phyloP scores from a whole-genome alignment of 1,140 invertebrate species.

The Zaprionus tsacasi region DNA sequence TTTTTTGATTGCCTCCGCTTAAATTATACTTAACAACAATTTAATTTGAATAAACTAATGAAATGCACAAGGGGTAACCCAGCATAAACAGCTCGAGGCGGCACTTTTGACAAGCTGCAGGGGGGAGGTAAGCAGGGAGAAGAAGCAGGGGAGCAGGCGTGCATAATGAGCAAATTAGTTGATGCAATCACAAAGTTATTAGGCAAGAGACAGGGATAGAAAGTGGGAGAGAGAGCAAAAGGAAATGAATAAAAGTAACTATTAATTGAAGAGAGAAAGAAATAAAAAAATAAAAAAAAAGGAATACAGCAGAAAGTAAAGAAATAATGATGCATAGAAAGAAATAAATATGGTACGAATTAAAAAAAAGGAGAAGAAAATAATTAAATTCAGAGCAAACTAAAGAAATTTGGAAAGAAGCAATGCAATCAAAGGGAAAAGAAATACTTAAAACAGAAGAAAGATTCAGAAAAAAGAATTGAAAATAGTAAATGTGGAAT shows the following conservation, averaged over 20 bases:
- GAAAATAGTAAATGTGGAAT: no score
- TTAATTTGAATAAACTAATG: constrained; percentile 61
- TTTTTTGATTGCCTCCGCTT: constrained; percentile 53
- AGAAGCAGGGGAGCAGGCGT: neutral
- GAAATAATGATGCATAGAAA: neutral
- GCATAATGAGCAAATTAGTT: constrained; percentile 27
- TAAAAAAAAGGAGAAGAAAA: no score
- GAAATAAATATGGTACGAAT: no score
- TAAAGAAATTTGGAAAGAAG: no score
- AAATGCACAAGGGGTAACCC: constrained; percentile 8
- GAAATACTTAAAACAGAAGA: no score
- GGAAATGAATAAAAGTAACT: neutral
- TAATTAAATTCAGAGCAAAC: no score
- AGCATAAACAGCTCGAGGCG: neutral
- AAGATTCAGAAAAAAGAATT: no score
- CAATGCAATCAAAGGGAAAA: no score
- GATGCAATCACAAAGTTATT: constrained; percentile 29
- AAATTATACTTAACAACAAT: constrained; percentile 55
- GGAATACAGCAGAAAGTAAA: neutral
- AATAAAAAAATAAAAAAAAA: neutral
- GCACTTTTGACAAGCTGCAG: neutral
- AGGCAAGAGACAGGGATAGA: neutral
- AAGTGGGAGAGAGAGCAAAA: neutral
- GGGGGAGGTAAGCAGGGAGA: neutral
- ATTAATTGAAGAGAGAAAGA: neutral